Conservation (phyloP, 2,888 invertebrate genomes). For the Ennomos quercinarius region DNA sequence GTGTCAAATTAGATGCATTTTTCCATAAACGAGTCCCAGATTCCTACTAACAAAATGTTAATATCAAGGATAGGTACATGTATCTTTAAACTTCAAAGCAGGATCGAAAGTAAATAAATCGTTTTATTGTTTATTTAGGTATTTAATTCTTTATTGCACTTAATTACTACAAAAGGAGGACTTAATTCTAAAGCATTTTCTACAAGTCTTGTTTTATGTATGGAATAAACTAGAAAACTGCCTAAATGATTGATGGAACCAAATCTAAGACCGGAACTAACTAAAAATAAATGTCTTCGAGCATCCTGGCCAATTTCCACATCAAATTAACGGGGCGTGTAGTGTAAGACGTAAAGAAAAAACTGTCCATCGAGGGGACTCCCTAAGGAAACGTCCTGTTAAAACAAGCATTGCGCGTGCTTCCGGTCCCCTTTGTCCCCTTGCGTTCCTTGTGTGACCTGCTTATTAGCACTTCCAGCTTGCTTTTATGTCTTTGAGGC, state of each 20-base stretch:
- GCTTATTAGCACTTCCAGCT: constrained; percentile 62
- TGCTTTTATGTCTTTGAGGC: constrained; percentile 47
- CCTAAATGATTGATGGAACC: constrained; percentile 4
- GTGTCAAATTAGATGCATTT: too few species aligned
- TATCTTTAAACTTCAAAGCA: too few species aligned
- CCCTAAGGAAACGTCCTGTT: constrained; percentile 78
- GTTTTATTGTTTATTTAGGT: too few species aligned
- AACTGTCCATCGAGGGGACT: constrained; percentile 57
- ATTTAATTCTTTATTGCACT: too few species aligned
- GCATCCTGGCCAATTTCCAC: constrained; percentile 52
- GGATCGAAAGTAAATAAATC: too few species aligned
- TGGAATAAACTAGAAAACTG: too few species aligned
- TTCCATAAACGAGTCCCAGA: too few species aligned
- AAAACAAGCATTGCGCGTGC: constrained; percentile 75
- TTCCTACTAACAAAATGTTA: too few species aligned
- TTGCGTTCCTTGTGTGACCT: constrained; percentile 60
- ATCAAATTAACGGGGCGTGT: constrained; percentile 43
- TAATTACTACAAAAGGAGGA: too few species aligned
- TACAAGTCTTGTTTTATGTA: too few species aligned
- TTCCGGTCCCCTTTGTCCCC: constrained; percentile 70
- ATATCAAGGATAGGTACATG: too few species aligned
- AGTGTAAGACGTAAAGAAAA: constrained; percentile 53
- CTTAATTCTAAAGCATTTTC: too few species aligned
- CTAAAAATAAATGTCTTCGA: constrained; percentile 11
- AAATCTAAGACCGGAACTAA: constrained; percentile 9